Base-by-base conservation (phyloP, 2,797 vertebrate genomes). In the Amphiprion clarkii region DNA sequence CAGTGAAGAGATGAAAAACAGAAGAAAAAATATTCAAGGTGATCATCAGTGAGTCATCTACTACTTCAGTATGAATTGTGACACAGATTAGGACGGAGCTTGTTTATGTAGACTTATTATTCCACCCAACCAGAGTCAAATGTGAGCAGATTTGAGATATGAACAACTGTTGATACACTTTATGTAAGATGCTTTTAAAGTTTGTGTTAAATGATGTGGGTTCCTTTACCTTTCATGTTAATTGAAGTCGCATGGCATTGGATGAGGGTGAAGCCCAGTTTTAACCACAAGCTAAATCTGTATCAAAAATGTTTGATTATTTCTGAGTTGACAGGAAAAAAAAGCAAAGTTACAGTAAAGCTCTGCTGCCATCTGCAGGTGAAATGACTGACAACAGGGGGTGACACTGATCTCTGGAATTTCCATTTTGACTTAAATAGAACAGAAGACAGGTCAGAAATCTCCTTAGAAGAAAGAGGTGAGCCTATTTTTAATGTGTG, bases 311-410 rank as follows among this genome's bases (percentile, higher is more conserved):
- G 14, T 66, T 25, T 21, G 29, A 39, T 0, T 33, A 6, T 54
- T 64, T 42, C 9, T 16, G 6, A 48, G n/a, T 31, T 8, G 14
- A 42, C 4, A 21, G 16, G 6, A 0, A 3, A 16, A 3, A 16
- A 59, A 25, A 62, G 1, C 1, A 42, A 14, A 48, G 2, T 10
- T 19, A 49, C 55, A 33, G 3, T 54, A 21, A 64, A 21, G 21
- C 70, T 88, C 61, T 91, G 84, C 78, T 86, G 69, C 78, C 88
- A 87, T 57, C 93, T 85, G 42, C 75, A 82, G 90, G 76, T 14
- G 1, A 51, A 1, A 60, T 0, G 9, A n/a, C 6, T 3, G 7
- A 39, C 16, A 6, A 44, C 33, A 33, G 7, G 33, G 7, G 33
- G 33, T 9, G 33, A 33, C 42, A 44, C 42, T 44, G 13, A 19